A percentile compares a stretch with the other conserved stretches of the same genome.
Conservation (phyloP, 2,113 vertebrate species). For the Leptobrachium ailaonicum region DNA sequence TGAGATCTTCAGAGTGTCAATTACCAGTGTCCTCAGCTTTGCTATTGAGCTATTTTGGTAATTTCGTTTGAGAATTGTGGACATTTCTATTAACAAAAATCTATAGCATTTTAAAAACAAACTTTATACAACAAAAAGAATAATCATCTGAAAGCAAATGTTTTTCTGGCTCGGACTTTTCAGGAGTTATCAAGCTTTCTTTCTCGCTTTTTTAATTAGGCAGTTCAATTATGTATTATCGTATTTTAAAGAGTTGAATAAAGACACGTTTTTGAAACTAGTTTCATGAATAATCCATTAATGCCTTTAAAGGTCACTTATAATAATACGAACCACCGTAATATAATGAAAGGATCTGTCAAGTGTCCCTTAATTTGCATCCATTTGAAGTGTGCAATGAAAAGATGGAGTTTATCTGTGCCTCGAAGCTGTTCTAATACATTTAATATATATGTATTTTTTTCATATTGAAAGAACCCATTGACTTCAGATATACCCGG, state of each 20-base stretch:
- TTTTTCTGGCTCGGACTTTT: background rate
- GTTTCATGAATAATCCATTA: conserved; percentile 16
- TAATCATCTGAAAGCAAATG: background rate
- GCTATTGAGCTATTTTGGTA: too few species aligned
- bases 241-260: conserved; percentile 39
- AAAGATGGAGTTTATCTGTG: background rate
- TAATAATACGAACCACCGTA: conserved; percentile 25
- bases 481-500: too few species aligned
- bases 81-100: too few species aligned
- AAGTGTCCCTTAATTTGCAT: conserved; percentile 36
- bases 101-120: too few species aligned
- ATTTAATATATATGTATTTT: background rate
- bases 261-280: conserved; percentile 15
- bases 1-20: too few species aligned
- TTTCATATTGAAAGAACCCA: background rate
- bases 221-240: conserved; percentile 17
- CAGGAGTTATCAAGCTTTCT: background rate
- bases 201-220: background rate
- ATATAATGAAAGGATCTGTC: conserved; percentile 35
- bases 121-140: too few species aligned
- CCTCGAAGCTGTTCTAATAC: conserved; percentile 3
- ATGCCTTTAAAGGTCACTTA: conserved; percentile 29
- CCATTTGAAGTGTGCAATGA: conserved; percentile 5
- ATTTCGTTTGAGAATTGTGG: too few species aligned
- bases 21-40: too few species aligned